Conservation (phyloP, 2,888 invertebrate genomes). For the Synergus gifuensis region DNA sequence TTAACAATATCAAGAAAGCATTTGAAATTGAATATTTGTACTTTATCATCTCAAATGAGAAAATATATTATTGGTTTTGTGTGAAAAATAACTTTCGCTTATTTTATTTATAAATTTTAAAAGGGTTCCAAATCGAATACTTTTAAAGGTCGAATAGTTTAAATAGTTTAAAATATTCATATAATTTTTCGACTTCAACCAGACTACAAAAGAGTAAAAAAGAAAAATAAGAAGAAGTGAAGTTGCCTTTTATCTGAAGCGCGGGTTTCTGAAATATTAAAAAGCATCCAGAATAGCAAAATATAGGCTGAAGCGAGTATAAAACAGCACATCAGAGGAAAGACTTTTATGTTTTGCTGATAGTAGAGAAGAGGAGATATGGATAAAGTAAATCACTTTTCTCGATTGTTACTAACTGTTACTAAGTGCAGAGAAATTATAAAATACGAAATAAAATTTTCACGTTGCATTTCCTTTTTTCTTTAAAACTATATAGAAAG, state of each 20-base stretch:
- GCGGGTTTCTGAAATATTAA: not conserved
- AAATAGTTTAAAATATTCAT: no score
- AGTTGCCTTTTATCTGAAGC: not conserved
- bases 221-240: no score
- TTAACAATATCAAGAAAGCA: no score
- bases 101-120: no score
- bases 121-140: no score
- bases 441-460: not conserved
- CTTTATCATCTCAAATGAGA: no score
- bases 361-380: not conserved
- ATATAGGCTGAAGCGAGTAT: not conserved
- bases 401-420: not conserved
- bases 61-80: no score
- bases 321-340: not conserved
- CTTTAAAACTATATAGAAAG: not conserved
- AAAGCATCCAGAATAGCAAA: not conserved
- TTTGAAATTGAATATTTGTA: no score
- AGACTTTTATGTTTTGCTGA: constrained; percentile 1
- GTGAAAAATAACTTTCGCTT: no score
- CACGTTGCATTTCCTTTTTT: not conserved
- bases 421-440: not conserved
- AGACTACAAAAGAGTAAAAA: no score
- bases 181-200: not conserved
- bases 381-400: not conserved
- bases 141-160: no score